These are phyloP conservation scores for human (Homo sapiens) DNA, from an alignment of 2,113 vertebrate species.

Conservation along the genomic window GRCh38 chr5:135144501-135145000, in stretches of 20 bases:
- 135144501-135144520: constrained; percentile 7
- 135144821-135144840: neutral
- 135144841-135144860: neutral
- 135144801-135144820: constrained; percentile 27
- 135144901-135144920: too few relatives aligned
- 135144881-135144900: too few relatives aligned
- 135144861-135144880: too few relatives aligned
- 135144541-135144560: neutral
- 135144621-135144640: neutral
- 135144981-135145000: too few relatives aligned
- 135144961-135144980: too few relatives aligned
- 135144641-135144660: neutral
- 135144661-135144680: neutral
- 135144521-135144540: neutral
- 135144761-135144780: neutral
- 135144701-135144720: neutral
- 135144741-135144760: neutral
- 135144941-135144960: too few relatives aligned
- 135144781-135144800: neutral
- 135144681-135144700: neutral
- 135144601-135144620: neutral
- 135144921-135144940: too few relatives aligned
- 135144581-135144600: neutral
- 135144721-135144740: neutral
- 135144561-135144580: neutral